Evolutionary conservation across 2,797 vertebrate species (phyloP).

Genomic region (Trematomus bernacchii): DNA sequence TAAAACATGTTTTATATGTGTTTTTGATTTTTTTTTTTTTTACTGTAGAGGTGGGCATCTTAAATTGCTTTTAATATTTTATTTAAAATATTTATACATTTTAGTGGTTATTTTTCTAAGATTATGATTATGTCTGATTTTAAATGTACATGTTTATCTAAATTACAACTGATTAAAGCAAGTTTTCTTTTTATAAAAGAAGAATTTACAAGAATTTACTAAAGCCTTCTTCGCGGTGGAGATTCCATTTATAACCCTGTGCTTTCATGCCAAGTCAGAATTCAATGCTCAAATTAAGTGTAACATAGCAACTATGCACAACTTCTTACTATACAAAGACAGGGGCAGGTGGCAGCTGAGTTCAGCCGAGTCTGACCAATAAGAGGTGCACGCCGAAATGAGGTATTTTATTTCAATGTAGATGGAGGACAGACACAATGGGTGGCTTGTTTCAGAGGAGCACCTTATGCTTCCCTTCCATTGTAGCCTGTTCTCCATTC

Average conservation of each 20-base stretch:
- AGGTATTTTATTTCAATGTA: conserved; percentile 67
- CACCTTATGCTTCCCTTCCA: conserved; percentile 50
- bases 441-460: conserved; percentile 72
- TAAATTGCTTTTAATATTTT: not conserved
- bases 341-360: conserved; percentile 24
- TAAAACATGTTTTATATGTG: not conserved
- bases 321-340: conserved; percentile 22
- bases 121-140: conserved; percentile 16
- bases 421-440: conserved; percentile 73
- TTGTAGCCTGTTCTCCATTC: conserved; percentile 55
- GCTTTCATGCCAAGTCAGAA: not conserved
- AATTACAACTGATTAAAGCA: conserved; percentile 9
- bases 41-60: not conserved
- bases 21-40: not conserved
- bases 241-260: not conserved
- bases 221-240: not conserved
- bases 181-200: conserved; percentile 24
- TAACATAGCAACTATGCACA: not conserved
- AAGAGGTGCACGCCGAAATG: conserved; percentile 38
- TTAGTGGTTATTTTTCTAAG: not conserved
- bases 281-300: not conserved
- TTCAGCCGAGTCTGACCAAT: conserved; percentile 46
- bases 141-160: not conserved
- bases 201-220: not conserved
- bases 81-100: not conserved